A percentile compares a stretch with the other conserved stretches of the same genome.
Conservation (phyloP, 2,888 invertebrate genomes). For the Troilus luridus region DNA sequence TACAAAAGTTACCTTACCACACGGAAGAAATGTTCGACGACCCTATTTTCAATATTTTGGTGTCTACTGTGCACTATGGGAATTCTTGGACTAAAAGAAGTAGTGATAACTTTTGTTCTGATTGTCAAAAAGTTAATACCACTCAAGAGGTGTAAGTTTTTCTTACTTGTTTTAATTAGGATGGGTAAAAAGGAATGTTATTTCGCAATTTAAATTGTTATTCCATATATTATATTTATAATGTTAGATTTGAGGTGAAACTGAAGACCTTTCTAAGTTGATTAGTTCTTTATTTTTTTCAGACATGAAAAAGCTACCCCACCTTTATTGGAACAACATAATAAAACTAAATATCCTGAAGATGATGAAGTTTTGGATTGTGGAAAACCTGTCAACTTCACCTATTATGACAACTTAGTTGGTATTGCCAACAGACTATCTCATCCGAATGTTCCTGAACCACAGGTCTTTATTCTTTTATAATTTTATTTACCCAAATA, state of each 20-base stretch:
- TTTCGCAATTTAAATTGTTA: neutral
- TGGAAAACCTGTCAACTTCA: slow-evolving; percentile 88
- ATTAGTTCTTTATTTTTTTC: slow-evolving; percentile 35
- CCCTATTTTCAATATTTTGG: slow-evolving; percentile 82
- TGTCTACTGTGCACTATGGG: slow-evolving; percentile 79
- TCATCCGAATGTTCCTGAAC: slow-evolving; percentile 89
- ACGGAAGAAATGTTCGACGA: slow-evolving; percentile 73
- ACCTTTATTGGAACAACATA: slow-evolving; percentile 48
- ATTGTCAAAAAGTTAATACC: slow-evolving; percentile 12
- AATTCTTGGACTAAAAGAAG: slow-evolving; percentile 79
- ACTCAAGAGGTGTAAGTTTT: slow-evolving; percentile 52
- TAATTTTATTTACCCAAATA: neutral
- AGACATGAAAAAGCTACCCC: slow-evolving; percentile 58
- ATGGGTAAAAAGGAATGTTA: neutral
- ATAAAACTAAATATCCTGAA: slow-evolving; percentile 64
- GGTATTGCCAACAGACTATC: slow-evolving; percentile 87
- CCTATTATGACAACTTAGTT: slow-evolving; percentile 89
- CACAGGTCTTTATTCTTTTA: slow-evolving; percentile 73
- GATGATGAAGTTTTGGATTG: slow-evolving; percentile 80
- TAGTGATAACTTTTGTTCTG: slow-evolving; percentile 71
- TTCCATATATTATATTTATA: neutral
- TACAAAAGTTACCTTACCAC: slow-evolving; percentile 72
- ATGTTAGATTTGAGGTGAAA: neutral
- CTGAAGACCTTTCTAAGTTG: neutral
- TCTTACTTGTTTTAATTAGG: neutral